Evolutionary conservation across 2,888 invertebrate species (phyloP), one percentile per base, ranked within the genome.

Genomic region (Actias luna): DNA sequence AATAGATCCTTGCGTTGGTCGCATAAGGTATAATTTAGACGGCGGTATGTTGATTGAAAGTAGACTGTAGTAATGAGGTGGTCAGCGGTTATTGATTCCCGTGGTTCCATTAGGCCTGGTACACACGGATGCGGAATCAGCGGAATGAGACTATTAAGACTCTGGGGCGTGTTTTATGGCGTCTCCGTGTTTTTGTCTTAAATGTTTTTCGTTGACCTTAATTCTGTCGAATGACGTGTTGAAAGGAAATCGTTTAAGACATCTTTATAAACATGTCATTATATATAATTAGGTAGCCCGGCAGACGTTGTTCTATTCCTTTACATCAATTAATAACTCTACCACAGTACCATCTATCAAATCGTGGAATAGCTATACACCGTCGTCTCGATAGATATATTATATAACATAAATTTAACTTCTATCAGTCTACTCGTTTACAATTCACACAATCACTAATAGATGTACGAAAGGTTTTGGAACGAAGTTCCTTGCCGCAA

Each of bases 81-180:
- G 91, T 88, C 90, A 89, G 89, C 86, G 85, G 87, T 87, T 91
- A 91, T 91, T 91, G 91, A 91, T 91, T 91, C 89, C 82, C 84
- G 72, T 72, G 72, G 73, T 72, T 72, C 74, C 69, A 74, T 75
- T 74, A 72, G 73, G 73, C 71, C 65, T 67, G 68, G 68, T 66
- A 42, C 59, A 59, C 29, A 35, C 35, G 58, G 60, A 60, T 60
- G 60, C 42, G 50, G 63, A 57, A 59, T 63, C 62, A 63, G 63
- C 59, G 59, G 52, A 29, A 29, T 29, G 29, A 29, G 55, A 29
- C 55, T 55, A 55, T 55, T 55, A 55, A 55, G 29, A 29, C 29
- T 29, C 39, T 16, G 22, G 14, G 27, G 33, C 61, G 61, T 62
- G 57, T 39, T 62, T 29, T 57, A 57, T 42, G n/a, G 42, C 61